Evolutionary conservation across 35 echinoderm and acorn worm genomes (phyloP).

Genomic region (Strongylocentrotus purpuratus): DNA sequence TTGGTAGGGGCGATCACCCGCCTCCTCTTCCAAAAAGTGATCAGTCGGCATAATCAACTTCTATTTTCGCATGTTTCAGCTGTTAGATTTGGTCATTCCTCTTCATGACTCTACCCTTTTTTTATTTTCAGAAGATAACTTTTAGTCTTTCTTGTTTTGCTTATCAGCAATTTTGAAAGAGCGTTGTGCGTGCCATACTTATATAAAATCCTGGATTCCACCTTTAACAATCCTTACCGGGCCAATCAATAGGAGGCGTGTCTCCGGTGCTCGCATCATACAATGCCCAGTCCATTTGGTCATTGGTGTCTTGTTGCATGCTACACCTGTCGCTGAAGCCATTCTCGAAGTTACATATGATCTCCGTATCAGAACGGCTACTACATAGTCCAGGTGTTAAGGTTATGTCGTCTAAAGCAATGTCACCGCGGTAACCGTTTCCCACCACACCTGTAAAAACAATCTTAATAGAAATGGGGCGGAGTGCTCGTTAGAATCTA

Average conservation of each 20-base stretch:
- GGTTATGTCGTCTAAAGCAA: conserved; percentile 75
- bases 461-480: conserved; percentile 41
- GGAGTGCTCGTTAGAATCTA: too few species aligned
- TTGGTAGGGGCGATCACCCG: too few species aligned
- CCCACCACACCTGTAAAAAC: conserved; percentile 65
- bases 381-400: conserved; percentile 45
- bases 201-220: too few species aligned
- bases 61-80: too few species aligned
- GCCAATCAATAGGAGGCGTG: not conserved
- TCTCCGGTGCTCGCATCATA: not conserved
- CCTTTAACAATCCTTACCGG: not conserved
- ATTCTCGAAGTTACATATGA: conserved; percentile 50
- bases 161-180: too few species aligned
- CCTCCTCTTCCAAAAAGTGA: too few species aligned
- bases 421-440: conserved; percentile 56
- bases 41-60: too few species aligned
- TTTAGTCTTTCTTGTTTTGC: too few species aligned
- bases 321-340: not conserved
- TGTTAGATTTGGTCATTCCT: too few species aligned
- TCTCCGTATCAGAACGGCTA: not conserved
- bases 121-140: too few species aligned
- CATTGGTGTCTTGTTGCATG: conserved; percentile 11
- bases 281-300: conserved; percentile 43
- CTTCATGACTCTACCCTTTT: too few species aligned
- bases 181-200: not conserved